Conservation (phyloP, 2,797 vertebrate species). For the Microhierax caerulescens region DNA sequence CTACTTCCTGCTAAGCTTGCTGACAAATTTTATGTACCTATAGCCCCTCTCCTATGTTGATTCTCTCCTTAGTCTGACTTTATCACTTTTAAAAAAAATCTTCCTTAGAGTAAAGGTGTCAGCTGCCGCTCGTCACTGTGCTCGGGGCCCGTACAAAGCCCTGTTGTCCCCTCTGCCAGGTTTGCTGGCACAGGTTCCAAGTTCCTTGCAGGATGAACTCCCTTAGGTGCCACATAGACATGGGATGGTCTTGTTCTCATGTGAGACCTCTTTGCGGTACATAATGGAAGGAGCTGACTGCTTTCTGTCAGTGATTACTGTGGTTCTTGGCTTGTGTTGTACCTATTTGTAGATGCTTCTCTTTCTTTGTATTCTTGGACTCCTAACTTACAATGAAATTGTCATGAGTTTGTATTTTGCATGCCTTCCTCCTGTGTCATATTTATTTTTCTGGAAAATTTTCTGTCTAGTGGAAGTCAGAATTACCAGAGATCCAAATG, state of each 20-base stretch:
- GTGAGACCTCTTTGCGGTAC: too few relatives aligned
- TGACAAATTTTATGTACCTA: accelerated
- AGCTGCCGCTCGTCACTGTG: accelerated
- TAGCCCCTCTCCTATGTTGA: neutral
- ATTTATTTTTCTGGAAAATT: neutral
- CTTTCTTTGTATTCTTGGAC: neutral
- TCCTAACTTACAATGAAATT: neutral
- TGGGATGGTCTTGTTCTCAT: accelerated
- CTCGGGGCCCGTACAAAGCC: neutral
- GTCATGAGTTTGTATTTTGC: neutral
- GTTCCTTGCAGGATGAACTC: neutral
- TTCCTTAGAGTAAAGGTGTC: neutral
- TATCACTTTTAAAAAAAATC: neutral
- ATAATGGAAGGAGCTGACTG: neutral
- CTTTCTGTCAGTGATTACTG: neutral
- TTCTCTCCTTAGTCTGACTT: neutral
- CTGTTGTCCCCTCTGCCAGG: neutral
- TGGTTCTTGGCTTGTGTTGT: neutral
- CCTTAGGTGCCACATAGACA: neutral
- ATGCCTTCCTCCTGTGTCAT: neutral
- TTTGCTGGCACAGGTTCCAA: neutral
- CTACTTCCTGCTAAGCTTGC: neutral
- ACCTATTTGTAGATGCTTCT: neutral
- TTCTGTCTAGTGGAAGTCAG: neutral
- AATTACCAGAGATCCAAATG: neutral